Evolutionary conservation across 2,113 vertebrate species (phyloP).

Genomic region (Thamnophis sirtalis): DNA sequence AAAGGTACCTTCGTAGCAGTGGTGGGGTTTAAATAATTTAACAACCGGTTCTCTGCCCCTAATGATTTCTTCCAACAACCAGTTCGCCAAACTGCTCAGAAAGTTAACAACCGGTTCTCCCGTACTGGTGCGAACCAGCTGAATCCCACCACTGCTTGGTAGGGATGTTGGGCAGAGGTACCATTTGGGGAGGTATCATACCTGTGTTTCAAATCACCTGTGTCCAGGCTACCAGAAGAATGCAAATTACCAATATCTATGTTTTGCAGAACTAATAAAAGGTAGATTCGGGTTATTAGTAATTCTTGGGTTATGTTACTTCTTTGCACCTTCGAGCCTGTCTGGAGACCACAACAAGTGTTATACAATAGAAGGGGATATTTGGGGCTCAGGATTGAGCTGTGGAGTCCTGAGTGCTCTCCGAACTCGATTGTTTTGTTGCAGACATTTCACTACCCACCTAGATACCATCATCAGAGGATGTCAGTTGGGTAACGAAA

Average conservation of each 20-base stretch:
- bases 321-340: background rate
- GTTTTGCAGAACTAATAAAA: background rate
- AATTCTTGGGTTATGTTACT: background rate
- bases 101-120: no score
- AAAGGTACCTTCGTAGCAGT: background rate
- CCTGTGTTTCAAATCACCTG: background rate
- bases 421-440: background rate
- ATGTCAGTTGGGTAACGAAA: background rate
- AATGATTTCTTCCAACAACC: no score
- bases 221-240: background rate
- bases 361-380: background rate
- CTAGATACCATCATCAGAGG: background rate
- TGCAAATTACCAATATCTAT: background rate
- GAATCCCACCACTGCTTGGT: no score
- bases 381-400: no score
- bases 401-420: background rate
- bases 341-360: background rate
- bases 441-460: background rate
- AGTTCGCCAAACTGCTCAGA: no score
- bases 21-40: no score
- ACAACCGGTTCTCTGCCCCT: no score
- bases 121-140: no score
- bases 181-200: background rate
- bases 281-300: background rate
- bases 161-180: background rate